phyloP scores from a whole-genome alignment of 2,113 vertebrate species.

The Polypterus bichir region DNA sequence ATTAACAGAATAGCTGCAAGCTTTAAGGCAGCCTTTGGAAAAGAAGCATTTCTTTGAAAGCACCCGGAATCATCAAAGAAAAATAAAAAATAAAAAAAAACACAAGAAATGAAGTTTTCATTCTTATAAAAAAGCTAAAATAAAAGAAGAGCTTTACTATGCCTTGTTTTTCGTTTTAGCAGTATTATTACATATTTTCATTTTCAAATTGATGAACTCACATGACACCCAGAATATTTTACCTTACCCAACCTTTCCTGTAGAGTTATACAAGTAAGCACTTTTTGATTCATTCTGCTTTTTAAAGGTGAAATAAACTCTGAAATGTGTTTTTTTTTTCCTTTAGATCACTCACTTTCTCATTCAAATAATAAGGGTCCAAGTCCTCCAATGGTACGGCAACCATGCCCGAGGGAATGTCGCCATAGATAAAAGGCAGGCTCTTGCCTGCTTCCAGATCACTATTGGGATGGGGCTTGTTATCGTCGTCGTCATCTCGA shows the following conservation, averaged over 20 bases:
- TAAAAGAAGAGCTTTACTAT: no score
- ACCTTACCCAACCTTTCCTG: neutral
- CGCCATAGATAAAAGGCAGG: conserved; percentile 95
- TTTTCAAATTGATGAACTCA: no score
- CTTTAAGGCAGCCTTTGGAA: no score
- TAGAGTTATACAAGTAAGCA: neutral
- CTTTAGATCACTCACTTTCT: conserved; percentile 85
- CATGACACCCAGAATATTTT: neutral
- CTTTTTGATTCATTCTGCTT: neutral
- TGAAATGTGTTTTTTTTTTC: no score
- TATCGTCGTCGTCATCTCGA: conserved; percentile 85
- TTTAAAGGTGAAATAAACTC: neutral
- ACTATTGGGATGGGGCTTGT: conserved; percentile 80
- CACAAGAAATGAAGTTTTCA: no score
- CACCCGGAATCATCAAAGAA: no score
- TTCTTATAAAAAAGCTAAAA: no score
- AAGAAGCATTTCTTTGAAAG: no score
- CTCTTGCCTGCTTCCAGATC: conserved; percentile 94
- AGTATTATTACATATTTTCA: no score
- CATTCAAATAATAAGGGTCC: conserved; percentile 89
- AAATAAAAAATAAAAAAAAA: no score
- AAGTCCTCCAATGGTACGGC: conserved; percentile 88
- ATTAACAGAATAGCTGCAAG: no score
- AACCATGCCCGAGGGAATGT: conserved; percentile 67
- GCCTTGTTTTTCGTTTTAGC: no score